A percentile compares a stretch with the other conserved stretches of the same genome.
Evolutionary conservation across 2,113 vertebrate genomes (phyloP).

Genomic region (Oncorhynchus gorbuscha): DNA sequence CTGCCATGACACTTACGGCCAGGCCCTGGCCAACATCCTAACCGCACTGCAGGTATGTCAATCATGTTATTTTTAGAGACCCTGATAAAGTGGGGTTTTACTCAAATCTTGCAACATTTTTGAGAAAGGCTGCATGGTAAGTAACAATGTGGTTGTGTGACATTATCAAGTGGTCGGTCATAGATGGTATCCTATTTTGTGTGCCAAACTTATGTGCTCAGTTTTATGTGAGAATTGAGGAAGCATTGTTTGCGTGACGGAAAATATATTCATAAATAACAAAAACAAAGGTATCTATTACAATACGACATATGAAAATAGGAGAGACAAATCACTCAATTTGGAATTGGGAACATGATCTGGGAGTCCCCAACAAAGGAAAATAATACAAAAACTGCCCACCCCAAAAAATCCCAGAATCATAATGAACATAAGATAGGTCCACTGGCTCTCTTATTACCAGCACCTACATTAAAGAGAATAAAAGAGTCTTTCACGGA

Average conservation of each 20-base stretch:
- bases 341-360: constrained; percentile 66
- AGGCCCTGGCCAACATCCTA: constrained; percentile 91
- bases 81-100: too few relatives aligned
- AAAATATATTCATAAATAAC: constrained; percentile 2
- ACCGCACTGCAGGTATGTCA: constrained; percentile 88
- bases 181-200: not conserved
- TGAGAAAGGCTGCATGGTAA: too few relatives aligned
- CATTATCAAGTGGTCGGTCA: not conserved
- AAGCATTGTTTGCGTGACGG: constrained; percentile 6
- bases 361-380: constrained; percentile 46
- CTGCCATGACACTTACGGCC: constrained; percentile 94
- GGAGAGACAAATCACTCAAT: constrained; percentile 54
- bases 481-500: constrained; percentile 9
- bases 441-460: constrained; percentile 38
- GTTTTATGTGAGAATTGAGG: constrained; percentile 31
- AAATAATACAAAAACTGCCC: constrained; percentile 52
- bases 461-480: constrained; percentile 2
- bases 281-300: constrained; percentile 50
- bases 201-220: constrained; percentile 38
- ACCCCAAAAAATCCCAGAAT: constrained; percentile 39
- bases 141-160: too few relatives aligned
- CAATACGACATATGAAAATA: constrained; percentile 43
- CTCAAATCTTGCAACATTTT: too few relatives aligned
- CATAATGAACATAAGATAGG: constrained; percentile 52
- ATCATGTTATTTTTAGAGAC: not conserved